Evolutionary conservation across 2,888 invertebrate species (phyloP).

Genomic region (Mythimna lalbum): DNA sequence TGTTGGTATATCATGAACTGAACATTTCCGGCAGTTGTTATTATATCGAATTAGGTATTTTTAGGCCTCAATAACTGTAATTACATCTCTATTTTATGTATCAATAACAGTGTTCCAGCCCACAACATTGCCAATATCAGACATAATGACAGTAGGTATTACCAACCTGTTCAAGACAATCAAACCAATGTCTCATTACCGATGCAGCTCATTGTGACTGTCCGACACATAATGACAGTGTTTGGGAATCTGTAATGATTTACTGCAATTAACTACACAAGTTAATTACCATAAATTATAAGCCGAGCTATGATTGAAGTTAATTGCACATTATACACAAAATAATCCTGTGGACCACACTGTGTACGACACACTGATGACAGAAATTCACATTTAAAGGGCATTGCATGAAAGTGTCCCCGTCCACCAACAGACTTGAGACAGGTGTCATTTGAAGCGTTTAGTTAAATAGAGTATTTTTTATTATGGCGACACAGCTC

Average conservation of each 20-base stretch:
- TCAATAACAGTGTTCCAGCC: background rate
- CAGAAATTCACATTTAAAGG: conserved; percentile 36
- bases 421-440: too few species aligned
- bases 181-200: conserved; percentile 31
- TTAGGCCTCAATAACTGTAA: background rate
- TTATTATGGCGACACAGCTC: too few species aligned
- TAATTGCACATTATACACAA: conserved; percentile 28
- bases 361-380: conserved; percentile 27
- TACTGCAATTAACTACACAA: conserved; percentile 28
- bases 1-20: too few species aligned
- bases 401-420: too few species aligned
- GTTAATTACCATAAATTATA: conserved; percentile 50
- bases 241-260: conserved; percentile 40
- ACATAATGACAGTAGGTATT: conserved; percentile 11
- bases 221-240: conserved; percentile 34
- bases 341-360: conserved; percentile 29
- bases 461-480: too few species aligned
- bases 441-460: too few species aligned
- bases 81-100: background rate
- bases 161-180: conserved; percentile 15
- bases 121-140: background rate
- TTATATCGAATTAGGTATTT: background rate
- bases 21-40: too few species aligned
- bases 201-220: conserved; percentile 27
- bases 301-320: conserved; percentile 35